A percentile compares a stretch with the other conserved stretches of the same genome.
These are phyloP conservation scores for Nephrotoma guestfalica DNA, from an alignment of 2,888 invertebrate genomes.

Conservation along the genomic window DNA sequence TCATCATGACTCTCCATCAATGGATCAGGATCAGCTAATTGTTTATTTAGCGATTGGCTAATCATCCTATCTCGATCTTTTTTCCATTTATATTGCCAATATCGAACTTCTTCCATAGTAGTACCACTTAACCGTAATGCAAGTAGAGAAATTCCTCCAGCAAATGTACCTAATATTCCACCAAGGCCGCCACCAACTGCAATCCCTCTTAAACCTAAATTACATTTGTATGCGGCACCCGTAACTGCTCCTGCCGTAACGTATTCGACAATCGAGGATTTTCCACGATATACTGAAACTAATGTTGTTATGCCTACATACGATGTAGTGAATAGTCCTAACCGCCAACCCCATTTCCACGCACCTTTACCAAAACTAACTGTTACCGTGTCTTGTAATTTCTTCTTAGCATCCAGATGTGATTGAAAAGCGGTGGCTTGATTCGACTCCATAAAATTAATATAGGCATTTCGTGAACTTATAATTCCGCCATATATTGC, in stretches of 20 bases:
- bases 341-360: constrained; percentile 50
- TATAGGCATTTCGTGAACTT: constrained; percentile 41
- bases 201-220: constrained; percentile 51
- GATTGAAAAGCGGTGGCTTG: constrained; percentile 53
- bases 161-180: constrained; percentile 41
- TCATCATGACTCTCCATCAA: neutral
- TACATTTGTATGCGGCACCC: constrained; percentile 48
- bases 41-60: constrained; percentile 21
- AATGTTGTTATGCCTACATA: constrained; percentile 48
- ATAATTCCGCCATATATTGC: constrained; percentile 49
- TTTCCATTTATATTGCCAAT: constrained; percentile 40
- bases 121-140: constrained; percentile 42
- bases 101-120: constrained; percentile 47
- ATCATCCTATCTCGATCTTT: constrained; percentile 26
- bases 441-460: constrained; percentile 56
- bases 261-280: constrained; percentile 52
- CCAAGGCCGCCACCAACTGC: constrained; percentile 53
- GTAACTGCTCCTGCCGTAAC: constrained; percentile 46
- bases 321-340: constrained; percentile 48
- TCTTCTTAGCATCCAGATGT: constrained; percentile 55
- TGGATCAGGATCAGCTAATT: neutral
- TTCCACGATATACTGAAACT: constrained; percentile 50
- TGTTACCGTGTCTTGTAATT: constrained; percentile 53
- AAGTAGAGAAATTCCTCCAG: constrained; percentile 39
- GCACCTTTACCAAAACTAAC: constrained; percentile 58